phyloP scores from a whole-genome alignment of 1,140 invertebrate genomes.

The Diprion similis region DNA sequence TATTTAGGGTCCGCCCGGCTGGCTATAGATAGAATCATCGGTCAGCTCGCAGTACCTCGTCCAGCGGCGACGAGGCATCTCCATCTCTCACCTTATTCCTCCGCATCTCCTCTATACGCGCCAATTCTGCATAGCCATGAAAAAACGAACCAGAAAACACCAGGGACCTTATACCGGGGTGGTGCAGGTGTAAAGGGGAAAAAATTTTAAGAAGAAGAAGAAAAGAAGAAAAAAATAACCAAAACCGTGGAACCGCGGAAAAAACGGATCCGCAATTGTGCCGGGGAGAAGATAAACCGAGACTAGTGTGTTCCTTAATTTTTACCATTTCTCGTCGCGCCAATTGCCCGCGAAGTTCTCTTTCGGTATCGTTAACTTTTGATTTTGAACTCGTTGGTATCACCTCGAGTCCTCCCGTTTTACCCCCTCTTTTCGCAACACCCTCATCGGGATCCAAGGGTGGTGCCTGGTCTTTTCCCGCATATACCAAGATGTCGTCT shows the following conservation, averaged over 20 bases:
- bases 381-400: constrained; percentile 8
- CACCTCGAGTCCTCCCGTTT: constrained; percentile 18
- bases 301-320: neutral
- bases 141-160: neutral
- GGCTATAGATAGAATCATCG: constrained; percentile 58
- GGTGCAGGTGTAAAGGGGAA: too few relatives aligned
- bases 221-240: neutral
- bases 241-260: neutral
- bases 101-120: neutral
- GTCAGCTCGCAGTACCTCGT: constrained; percentile 47
- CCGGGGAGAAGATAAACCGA: neutral
- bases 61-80: constrained; percentile 25
- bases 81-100: constrained; percentile 8
- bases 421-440: constrained; percentile 13
- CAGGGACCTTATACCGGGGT: too few relatives aligned
- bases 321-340: neutral
- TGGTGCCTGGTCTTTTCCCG: too few relatives aligned
- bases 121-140: neutral
- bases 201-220: neutral
- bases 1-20: constrained; percentile 59
- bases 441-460: too few relatives aligned
- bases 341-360: too few relatives aligned
- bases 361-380: too few relatives aligned
- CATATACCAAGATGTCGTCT: constrained; percentile 9
- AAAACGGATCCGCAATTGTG: neutral